These are phyloP conservation scores for Manis javanica DNA, from an alignment of 2,797 vertebrate species.

Conservation along the genomic window DNA sequence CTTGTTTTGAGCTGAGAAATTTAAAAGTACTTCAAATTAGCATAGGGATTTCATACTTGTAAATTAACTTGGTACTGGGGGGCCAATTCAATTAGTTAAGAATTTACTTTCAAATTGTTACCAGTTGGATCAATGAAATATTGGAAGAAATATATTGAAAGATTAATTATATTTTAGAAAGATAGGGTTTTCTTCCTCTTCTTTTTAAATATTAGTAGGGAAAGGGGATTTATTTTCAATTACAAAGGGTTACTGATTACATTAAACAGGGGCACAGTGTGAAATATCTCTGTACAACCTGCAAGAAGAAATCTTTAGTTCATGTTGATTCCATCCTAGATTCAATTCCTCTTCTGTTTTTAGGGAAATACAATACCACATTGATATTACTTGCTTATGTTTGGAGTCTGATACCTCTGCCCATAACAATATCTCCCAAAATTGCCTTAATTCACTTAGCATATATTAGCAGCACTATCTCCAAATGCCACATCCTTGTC, in stretches of 20 bases:
- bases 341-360: not conserved
- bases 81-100: conserved; percentile 65
- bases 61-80: conserved; percentile 54
- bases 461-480: not conserved
- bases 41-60: conserved; percentile 42
- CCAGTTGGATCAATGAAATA: conserved; percentile 41
- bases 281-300: not conserved
- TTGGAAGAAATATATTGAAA: conserved; percentile 55
- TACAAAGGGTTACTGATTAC: conserved; percentile 7
- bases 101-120: conserved; percentile 66
- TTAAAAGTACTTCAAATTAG: conserved; percentile 57
- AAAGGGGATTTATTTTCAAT: conserved; percentile 48
- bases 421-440: not conserved
- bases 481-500: not conserved
- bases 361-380: not conserved
- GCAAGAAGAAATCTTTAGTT: not conserved
- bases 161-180: conserved; percentile 65
- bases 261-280: not conserved
- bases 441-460: not conserved
- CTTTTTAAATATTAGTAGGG: conserved; percentile 53
- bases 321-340: not conserved
- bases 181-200: not conserved
- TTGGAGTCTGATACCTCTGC: not conserved
- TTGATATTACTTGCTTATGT: not conserved
- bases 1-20: not conserved